A percentile compares a stretch with the other conserved stretches of the same genome.
Evolutionary conservation across 23 tunicate genomes (phyloP).

Genomic region (Halocynthia aurantium): DNA sequence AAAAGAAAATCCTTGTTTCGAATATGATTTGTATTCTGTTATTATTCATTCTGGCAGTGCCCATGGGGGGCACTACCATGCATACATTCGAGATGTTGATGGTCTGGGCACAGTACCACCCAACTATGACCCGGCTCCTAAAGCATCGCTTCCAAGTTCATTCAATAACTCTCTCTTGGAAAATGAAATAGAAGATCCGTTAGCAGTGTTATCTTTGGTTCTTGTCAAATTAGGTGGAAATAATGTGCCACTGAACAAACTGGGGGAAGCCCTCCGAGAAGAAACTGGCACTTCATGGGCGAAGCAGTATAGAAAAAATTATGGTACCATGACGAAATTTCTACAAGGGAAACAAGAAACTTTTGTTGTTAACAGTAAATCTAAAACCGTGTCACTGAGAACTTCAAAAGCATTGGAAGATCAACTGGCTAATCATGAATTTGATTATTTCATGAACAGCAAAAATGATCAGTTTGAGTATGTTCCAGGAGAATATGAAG

Average conservation of each 20-base stretch:
- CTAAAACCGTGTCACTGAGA: slow-evolving; percentile 28
- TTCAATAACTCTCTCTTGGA: neutral
- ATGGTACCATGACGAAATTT: slow-evolving; percentile 44
- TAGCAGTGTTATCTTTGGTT: slow-evolving; percentile 24
- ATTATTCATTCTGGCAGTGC: slow-evolving; percentile 52
- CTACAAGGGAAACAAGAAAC: slow-evolving; percentile 26
- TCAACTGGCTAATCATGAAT: neutral
- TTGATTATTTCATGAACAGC: too few species aligned
- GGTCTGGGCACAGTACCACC: slow-evolving; percentile 35
- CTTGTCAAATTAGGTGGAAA: slow-evolving; percentile 17
- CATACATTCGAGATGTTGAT: slow-evolving; percentile 49
- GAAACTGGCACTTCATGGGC: slow-evolving; percentile 48
- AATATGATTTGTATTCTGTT: slow-evolving; percentile 44
- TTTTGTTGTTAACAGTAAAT: slow-evolving; percentile 22
- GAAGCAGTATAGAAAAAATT: slow-evolving; percentile 28
- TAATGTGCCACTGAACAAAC: slow-evolving; percentile 27
- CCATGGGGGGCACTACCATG: slow-evolving; percentile 51
- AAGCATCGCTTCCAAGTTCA: neutral
- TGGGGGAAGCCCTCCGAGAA: slow-evolving; percentile 37
- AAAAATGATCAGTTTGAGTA: neutral
- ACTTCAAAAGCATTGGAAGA: neutral
- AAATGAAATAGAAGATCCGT: slow-evolving; percentile 15
- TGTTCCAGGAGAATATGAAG: neutral
- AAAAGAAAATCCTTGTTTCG: slow-evolving; percentile 12
- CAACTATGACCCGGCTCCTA: slow-evolving; percentile 14